Evolutionary conservation across 1,140 invertebrate genomes (phyloP).

Genomic region (Arctopsyche grandis): DNA sequence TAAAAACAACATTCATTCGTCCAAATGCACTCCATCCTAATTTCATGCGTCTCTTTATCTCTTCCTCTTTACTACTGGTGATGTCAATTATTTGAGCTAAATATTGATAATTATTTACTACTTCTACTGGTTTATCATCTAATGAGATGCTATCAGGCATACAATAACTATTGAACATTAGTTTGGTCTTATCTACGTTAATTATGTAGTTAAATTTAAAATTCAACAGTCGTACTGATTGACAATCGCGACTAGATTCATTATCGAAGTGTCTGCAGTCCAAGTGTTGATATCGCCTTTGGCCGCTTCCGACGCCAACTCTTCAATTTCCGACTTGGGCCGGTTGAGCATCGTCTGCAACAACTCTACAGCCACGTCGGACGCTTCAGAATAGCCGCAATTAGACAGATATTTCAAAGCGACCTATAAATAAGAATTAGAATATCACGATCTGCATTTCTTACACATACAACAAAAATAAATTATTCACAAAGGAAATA

Average conservation of each 20-base stretch:
- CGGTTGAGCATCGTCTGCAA: constrained; percentile 40
- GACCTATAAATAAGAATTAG: constrained; percentile 36
- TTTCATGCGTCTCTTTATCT: too few relatives aligned
- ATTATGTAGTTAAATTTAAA: too few relatives aligned
- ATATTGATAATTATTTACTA: too few relatives aligned
- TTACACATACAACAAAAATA: background rate
- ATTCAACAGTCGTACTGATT: constrained; percentile 39
- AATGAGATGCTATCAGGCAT: too few relatives aligned
- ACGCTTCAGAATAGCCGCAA: constrained; percentile 42
- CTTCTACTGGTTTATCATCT: too few relatives aligned
- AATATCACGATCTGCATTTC: too few relatives aligned
- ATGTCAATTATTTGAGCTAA: too few relatives aligned
- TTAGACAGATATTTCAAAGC: constrained; percentile 47
- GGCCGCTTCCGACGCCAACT: constrained; percentile 21
- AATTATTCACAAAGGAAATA: background rate
- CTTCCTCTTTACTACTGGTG: too few relatives aligned
- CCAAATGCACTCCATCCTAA: too few relatives aligned
- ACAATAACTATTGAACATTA: too few relatives aligned
- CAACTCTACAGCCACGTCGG: constrained; percentile 35
- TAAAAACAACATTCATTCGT: too few relatives aligned
- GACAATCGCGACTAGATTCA: constrained; percentile 37
- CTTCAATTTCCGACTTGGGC: constrained; percentile 41
- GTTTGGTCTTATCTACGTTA: too few relatives aligned
- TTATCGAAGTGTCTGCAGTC: constrained; percentile 20
- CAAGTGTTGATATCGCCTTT: background rate